Base-by-base conservation (phyloP, 2,797 vertebrate genomes). In the Sebastes baramenuke region DNA sequence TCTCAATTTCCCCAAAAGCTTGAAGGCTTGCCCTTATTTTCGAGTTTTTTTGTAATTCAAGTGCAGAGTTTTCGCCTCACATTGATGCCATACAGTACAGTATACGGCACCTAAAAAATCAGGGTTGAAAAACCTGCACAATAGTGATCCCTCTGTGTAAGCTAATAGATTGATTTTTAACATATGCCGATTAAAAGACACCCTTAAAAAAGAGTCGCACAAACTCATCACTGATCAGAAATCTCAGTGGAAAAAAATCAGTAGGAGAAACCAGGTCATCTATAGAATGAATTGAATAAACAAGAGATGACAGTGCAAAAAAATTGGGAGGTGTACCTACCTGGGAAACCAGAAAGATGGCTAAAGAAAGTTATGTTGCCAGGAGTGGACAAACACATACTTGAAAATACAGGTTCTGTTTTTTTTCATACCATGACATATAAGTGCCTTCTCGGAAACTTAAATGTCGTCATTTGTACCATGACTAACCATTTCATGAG, bases 321-420 rank as follows among this genome's bases (percentile, higher is more conserved):
- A 72, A 27, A 67, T 27, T 11, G 24, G 69, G 12, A 32, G 46
- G 67, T 46, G 13, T 22, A 24, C 8, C n/a, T 1, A 80, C 85
- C 55, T 58, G 67, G 22, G 24, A 49, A 85, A 88, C 85, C 59
- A 70, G 82, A 80, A 78, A 67, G n/a, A 46, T 34, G 20, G n/a
- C 81, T 56, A 8, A 3, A 67, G 7, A 60, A 59, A n/a, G 1
- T 32, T 24, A 13, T 34, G 27, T 49, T 34, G 9, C 22, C 4
- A 5, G 7, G 3, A 72, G 14, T 61, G 7, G 34, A 81, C 25
- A 61, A 77, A 71, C 25, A n/a, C 10, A 42, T 30, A 67, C 22
- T 32, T 60, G 30, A 70, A 67, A 59, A 69, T 14, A 73, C 55
- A 60, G 7, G 27, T 69, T 76, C 20, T 42, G 42, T 68, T 75